A percentile compares a stretch with the other conserved stretches of the same genome.
These are phyloP conservation scores for Acipenser oxyrinchus DNA, from an alignment of 2,797 vertebrate species.

Conservation along the genomic window DNA sequence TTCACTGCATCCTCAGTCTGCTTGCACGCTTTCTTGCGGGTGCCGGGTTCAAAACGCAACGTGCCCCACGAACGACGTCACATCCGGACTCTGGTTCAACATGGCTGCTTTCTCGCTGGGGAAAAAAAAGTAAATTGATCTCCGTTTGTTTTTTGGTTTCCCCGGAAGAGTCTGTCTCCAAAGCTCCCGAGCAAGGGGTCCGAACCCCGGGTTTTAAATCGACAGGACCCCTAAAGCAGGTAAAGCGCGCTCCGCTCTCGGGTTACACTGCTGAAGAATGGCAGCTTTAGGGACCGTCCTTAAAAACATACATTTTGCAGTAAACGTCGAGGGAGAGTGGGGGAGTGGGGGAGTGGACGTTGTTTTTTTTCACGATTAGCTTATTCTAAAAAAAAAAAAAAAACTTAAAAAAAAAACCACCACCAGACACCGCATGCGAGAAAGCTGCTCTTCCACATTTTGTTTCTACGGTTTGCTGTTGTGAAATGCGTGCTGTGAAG, in stretches of 20 bases:
- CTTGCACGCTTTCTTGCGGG: too few species aligned
- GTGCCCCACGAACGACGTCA: too few species aligned
- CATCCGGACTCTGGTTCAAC: conserved; percentile 50
- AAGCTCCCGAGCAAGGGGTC: background rate
- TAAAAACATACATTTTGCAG: conserved; percentile 37
- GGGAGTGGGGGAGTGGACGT: too few species aligned
- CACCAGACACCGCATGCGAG: too few species aligned
- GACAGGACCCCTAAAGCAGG: conserved; percentile 1
- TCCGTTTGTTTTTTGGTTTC: background rate
- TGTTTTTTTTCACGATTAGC: too few species aligned
- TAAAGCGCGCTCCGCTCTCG: background rate
- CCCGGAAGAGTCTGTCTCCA: background rate
- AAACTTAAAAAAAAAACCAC: too few species aligned
- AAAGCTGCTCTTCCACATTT: too few species aligned
- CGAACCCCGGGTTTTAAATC: background rate
- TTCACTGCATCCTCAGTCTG: too few species aligned
- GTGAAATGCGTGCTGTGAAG: too few species aligned
- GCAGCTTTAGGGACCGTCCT: conserved; percentile 56
- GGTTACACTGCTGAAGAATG: conserved; percentile 19
- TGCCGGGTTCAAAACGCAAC: too few species aligned
- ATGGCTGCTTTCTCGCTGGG: conserved; percentile 46
- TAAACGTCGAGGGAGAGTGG: conserved; percentile 53
- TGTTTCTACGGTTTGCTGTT: too few species aligned
- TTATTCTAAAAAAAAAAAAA: too few species aligned
- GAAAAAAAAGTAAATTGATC: conserved; percentile 38